Evolutionary conservation across 2,797 vertebrate genomes (phyloP).

Genomic region (Momotus momota): DNA sequence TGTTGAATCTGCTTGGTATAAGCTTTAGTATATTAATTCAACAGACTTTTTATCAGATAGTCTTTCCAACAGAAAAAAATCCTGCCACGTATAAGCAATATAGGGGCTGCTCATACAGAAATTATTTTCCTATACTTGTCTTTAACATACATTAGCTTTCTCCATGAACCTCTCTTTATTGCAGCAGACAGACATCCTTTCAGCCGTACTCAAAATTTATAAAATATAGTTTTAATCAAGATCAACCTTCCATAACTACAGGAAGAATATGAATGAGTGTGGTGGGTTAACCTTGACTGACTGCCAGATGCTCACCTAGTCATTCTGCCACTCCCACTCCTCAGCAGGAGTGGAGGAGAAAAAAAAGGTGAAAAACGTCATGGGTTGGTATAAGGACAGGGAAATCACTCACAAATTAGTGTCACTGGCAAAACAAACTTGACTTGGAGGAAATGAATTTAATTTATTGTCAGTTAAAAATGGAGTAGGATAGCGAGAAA

Average conservation of each 20-base stretch:
- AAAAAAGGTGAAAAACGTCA: not conserved
- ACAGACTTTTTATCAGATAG: not conserved
- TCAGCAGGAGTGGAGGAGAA: not conserved
- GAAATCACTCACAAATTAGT: not conserved
- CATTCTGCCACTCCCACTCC: not conserved
- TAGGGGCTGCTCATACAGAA: not conserved
- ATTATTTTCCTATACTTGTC: not conserved
- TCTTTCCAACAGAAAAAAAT: not conserved
- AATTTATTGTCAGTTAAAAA: not conserved
- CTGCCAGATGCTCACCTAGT: not conserved
- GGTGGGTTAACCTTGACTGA: not conserved
- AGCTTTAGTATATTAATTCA: not conserved
- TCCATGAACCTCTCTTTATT: not conserved
- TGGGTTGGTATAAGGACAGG: not conserved
- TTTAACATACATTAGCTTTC: not conserved
- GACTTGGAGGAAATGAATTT: not conserved
- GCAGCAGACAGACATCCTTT: not conserved
- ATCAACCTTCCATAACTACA: constrained; percentile 17
- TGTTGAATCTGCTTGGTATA: not conserved
- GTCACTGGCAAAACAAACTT: not conserved
- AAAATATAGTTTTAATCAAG: constrained; percentile 26
- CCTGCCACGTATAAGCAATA: not conserved
- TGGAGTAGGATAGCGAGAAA: not conserved
- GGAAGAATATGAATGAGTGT: not conserved
- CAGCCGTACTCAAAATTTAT: not conserved